Conservation (phyloP, 30 jellyfish, hydroid and myxozoan genomes). For the Haliclystus octoradiatus region DNA sequence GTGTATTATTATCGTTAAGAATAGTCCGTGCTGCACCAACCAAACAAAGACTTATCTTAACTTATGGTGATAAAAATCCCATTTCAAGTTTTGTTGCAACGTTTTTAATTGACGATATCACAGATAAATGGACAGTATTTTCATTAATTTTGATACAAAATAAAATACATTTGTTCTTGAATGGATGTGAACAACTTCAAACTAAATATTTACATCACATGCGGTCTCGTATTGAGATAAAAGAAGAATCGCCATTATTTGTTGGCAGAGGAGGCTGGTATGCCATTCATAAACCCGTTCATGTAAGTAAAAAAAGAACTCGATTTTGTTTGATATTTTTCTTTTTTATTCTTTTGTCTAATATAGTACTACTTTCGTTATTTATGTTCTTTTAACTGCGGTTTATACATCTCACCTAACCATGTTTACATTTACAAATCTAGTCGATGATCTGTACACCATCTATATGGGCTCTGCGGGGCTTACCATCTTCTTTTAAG, state of each 20-base stretch:
- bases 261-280: conserved; percentile 93
- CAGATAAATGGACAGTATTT: conserved; percentile 65
- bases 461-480: too few relatives aligned
- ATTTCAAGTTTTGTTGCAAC: conserved; percentile 16
- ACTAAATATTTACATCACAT: conserved; percentile 12
- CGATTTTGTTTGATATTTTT: too few relatives aligned
- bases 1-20: conserved; percentile 28
- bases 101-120: conserved; percentile 42
- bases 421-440: too few relatives aligned
- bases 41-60: conserved; percentile 36
- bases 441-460: too few relatives aligned
- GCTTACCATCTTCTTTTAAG: too few relatives aligned
- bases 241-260: conserved; percentile 58
- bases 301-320: too few relatives aligned
- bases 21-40: conserved; percentile 7
- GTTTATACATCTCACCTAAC: too few relatives aligned
- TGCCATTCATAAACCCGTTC: conserved; percentile 30
- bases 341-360: too few relatives aligned
- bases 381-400: neutral
- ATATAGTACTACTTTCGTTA: too few relatives aligned
- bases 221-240: conserved; percentile 22
- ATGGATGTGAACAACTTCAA: conserved; percentile 49
- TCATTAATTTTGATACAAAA: conserved; percentile 43
- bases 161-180: conserved; percentile 33
- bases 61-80: conserved; percentile 33